Evolutionary conservation across 2,797 vertebrate genomes (phyloP).

Genomic region (Darevskia mixta): DNA sequence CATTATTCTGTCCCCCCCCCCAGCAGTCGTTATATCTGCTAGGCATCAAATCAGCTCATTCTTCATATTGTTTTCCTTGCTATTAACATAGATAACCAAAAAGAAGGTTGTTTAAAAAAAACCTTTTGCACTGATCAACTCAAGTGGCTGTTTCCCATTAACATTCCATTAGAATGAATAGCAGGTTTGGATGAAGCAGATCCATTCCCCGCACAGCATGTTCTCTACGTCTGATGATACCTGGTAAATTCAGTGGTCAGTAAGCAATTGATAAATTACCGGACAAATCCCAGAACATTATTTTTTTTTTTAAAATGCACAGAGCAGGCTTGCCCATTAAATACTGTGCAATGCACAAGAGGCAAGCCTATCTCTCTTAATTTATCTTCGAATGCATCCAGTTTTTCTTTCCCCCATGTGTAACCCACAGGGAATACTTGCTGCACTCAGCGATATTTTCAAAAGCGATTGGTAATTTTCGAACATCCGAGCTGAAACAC

Average conservation of each 20-base stretch:
- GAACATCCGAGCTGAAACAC: neutral
- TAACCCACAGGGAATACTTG: constrained; percentile 23
- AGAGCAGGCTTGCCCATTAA: neutral
- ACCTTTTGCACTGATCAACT: neutral
- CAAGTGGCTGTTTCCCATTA: constrained; percentile 22
- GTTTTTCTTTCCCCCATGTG: constrained; percentile 36
- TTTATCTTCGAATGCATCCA: constrained; percentile 16
- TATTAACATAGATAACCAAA: constrained; percentile 16
- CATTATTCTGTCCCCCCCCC: neutral
- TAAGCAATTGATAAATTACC: neutral
- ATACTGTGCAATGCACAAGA: constrained; percentile 32
- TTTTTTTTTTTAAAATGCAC: too few species aligned
- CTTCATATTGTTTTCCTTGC: constrained; percentile 47
- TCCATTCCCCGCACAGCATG: neutral
- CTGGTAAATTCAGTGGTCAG: constrained; percentile 21
- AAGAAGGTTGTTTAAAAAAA: neutral
- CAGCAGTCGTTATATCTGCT: constrained; percentile 54
- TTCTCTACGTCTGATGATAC: constrained; percentile 14
- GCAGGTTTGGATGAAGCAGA: neutral
- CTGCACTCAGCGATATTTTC: constrained; percentile 21
- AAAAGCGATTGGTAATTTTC: constrained; percentile 8
- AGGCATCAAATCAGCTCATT: constrained; percentile 37
- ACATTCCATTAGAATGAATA: constrained; percentile 13
- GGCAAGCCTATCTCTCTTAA: constrained; percentile 5
- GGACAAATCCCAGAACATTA: constrained; percentile 19